Percentiles rank a stretch among this genome's conserved stretches.
Evolutionary conservation across 2,888 invertebrate species (phyloP).

Genomic region (Achlya flavicornis): DNA sequence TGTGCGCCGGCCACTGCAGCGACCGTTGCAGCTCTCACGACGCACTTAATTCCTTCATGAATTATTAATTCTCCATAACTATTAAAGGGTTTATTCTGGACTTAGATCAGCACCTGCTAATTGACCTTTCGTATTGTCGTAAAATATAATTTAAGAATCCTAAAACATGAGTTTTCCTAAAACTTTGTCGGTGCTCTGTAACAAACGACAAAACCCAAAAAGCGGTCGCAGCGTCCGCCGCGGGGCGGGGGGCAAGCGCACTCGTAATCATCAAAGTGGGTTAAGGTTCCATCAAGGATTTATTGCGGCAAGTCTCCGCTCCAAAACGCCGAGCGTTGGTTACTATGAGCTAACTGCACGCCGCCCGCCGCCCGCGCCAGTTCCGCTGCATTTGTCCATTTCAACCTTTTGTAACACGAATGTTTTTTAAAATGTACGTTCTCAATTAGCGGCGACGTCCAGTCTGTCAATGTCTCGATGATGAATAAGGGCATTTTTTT

Average conservation of each 20-base stretch:
- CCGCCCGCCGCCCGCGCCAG: constrained; percentile 64
- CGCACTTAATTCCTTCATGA: constrained; percentile 46
- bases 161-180: constrained; percentile 21
- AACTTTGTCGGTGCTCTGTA: constrained; percentile 21
- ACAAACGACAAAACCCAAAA: constrained; percentile 39
- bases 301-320: constrained; percentile 83
- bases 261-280: constrained; percentile 83
- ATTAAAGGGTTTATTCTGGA: constrained; percentile 54
- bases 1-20: constrained; percentile 57
- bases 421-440: constrained; percentile 36
- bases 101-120: constrained; percentile 53
- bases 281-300: constrained; percentile 84
- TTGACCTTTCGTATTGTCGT: constrained; percentile 26
- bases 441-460: constrained; percentile 61
- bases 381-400: constrained; percentile 78
- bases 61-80: constrained; percentile 55
- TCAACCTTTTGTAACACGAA: constrained; percentile 58
- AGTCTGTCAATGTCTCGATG: constrained; percentile 58
- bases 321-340: constrained; percentile 77
- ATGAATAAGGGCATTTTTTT: constrained; percentile 51
- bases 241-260: constrained; percentile 55
- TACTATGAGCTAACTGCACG: constrained; percentile 79
- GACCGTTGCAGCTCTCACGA: constrained; percentile 74
- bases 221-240: constrained; percentile 59
- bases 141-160: constrained; percentile 11